These are phyloP conservation scores for Ornithoptera priamus DNA, from an alignment of 2,888 invertebrate species.

Conservation along the genomic window DNA sequence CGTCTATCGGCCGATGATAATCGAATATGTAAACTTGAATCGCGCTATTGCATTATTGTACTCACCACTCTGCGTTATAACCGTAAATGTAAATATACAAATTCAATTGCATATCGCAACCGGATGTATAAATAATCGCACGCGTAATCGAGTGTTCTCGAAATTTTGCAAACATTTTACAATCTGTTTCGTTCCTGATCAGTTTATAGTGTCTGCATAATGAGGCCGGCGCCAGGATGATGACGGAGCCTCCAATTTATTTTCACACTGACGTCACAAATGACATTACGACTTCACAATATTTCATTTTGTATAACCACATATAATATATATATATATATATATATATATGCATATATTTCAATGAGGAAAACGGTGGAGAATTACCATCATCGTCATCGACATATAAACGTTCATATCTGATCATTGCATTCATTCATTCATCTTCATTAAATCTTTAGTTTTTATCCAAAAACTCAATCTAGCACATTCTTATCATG, in stretches of 20 bases:
- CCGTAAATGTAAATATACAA: background rate
- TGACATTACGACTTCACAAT: constrained; percentile 17
- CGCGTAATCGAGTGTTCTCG: background rate
- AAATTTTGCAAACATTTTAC: constrained; percentile 6
- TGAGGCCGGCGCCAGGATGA: constrained; percentile 5
- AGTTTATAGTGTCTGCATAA: constrained; percentile 19
- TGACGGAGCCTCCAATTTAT: constrained; percentile 17
- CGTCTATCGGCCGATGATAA: too few species aligned
- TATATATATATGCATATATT: background rate
- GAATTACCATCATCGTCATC: background rate
- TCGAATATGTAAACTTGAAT: background rate
- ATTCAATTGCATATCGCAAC: background rate
- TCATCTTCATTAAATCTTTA: too few species aligned
- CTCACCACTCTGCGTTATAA: background rate
- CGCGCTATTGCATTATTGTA: background rate
- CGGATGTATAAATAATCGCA: background rate
- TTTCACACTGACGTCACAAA: constrained; percentile 11
- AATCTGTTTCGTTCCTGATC: constrained; percentile 7
- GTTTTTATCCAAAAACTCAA: too few species aligned
- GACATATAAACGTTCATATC: background rate
- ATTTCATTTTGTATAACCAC: constrained; percentile 1
- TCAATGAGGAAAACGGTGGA: background rate
- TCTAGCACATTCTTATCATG: too few species aligned
- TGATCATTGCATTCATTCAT: too few species aligned
- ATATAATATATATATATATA: too few species aligned